Evolutionary conservation across 2,113 vertebrate genomes (phyloP), one percentile per base, ranked within the genome.

Genomic region (Callopanchax toddi): DNA sequence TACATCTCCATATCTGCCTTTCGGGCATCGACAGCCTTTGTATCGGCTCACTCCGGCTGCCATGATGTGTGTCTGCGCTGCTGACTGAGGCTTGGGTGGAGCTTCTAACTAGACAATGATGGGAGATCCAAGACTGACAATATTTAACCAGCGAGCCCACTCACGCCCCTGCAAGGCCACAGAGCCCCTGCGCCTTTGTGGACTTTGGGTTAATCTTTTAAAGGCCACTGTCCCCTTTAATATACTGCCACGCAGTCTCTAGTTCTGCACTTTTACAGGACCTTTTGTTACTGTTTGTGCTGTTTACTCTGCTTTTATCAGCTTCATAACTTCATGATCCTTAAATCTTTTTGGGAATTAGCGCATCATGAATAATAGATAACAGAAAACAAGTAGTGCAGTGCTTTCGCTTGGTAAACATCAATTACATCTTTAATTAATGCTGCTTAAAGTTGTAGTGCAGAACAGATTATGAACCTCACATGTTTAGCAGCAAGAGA

Each of bases 101-200:
- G 64, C 60, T 63, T 37, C 80, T 90, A 87, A 90, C 85, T 87
- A 91, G 88, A 91, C 90, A 91, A 91, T 90, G 78, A 82, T 65
- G 23, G 69, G 77, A 40, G 79, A 78, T 80, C 70, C 67, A 46
- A 61, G 60, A 69, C 16, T 20, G 74, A 73, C 87, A 90, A 90
- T 91, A 82, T 86, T 90, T 91, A 91, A 91, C 90, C 80, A 87
- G 82, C 2, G 16, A 67, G 68, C 87, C 89, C 71, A 84, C 85
- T 81, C 88, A 65, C 42, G 20, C 79, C 84, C 83, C 78, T 57
- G 75, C 76, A 51, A 32, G 60, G 81, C 78, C 78, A 56, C 73
- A n/a, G 0, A 46, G 73, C 55, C 73, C 62, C 70, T 79, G 70
- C 45, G 74, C 78, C 70, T 89, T 89, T 89, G 86, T 85, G 69